Evolutionary conservation across 1,140 invertebrate species (phyloP).

Genomic region (Bombus impatiens): DNA sequence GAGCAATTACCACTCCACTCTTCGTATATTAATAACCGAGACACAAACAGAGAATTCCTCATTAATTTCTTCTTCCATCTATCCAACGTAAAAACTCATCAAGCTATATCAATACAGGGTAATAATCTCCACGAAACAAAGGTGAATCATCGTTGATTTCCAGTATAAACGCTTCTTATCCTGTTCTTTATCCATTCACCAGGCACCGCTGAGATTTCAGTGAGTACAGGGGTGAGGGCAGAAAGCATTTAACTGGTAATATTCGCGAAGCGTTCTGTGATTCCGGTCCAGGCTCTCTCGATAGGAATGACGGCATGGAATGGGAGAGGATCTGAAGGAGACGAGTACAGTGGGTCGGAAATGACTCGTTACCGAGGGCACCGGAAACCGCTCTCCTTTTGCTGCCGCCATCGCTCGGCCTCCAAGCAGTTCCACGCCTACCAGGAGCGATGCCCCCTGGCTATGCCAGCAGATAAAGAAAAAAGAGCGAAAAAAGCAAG

Average conservation of each 20-base stretch:
- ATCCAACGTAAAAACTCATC: not conserved
- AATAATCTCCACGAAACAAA: not conserved
- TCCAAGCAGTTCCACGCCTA: conserved; percentile 33
- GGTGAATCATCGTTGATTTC: not conserved
- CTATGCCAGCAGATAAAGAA: conserved; percentile 17
- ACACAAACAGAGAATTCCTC: no score
- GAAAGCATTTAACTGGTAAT: conserved; percentile 67
- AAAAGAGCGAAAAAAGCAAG: not conserved
- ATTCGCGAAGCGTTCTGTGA: conserved; percentile 63
- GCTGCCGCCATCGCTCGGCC: conserved; percentile 41
- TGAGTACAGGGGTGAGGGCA: conserved; percentile 33
- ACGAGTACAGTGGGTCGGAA: conserved; percentile 70
- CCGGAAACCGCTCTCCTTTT: conserved; percentile 77
- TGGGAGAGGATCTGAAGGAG: conserved; percentile 47
- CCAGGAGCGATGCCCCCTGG: conserved; percentile 36
- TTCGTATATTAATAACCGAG: not conserved
- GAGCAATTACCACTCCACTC: no score
- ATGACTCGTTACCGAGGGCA: conserved; percentile 77
- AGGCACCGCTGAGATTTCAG: not conserved
- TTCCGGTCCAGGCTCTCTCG: conserved; percentile 48
- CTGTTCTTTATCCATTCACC: not conserved
- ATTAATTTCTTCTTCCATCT: no score
- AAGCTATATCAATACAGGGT: not conserved
- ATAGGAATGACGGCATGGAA: conserved; percentile 14
- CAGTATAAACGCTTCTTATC: conserved; percentile 15